These are phyloP conservation scores for Ceuthmochares aereus DNA, from an alignment of 2,113 vertebrate genomes.

Conservation along the genomic window DNA sequence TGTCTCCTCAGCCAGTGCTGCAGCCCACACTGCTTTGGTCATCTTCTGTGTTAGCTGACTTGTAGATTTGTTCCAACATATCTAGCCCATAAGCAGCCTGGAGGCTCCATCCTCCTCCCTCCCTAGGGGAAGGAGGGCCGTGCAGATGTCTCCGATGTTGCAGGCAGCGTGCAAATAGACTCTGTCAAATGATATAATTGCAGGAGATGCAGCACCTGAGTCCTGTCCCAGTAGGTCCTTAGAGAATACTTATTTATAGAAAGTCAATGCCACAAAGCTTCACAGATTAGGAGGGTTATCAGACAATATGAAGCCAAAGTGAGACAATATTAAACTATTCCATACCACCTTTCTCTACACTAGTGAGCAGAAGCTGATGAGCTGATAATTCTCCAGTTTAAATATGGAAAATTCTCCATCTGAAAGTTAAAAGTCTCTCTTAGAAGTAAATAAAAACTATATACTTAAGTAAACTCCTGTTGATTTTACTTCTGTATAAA, in stretches of 20 bases:
- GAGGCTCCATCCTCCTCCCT: background rate
- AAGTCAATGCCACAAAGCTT: background rate
- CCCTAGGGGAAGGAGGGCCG: background rate
- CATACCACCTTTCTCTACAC: background rate
- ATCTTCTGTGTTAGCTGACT: background rate
- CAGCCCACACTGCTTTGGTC: background rate
- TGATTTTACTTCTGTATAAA: background rate
- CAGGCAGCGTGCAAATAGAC: background rate
- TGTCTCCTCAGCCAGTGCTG: background rate
- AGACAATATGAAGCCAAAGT: background rate
- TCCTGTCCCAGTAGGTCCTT: background rate
- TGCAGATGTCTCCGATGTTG: background rate
- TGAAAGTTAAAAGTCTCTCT: background rate
- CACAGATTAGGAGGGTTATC: background rate
- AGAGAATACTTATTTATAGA: background rate
- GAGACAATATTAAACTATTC: background rate
- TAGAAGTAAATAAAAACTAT: background rate
- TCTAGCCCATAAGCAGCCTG: background rate
- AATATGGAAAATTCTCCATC: background rate
- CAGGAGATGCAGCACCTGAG: conserved; percentile 29
- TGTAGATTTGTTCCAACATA: background rate
- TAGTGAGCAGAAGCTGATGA: background rate
- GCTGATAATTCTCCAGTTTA: background rate
- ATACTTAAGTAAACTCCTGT: background rate
- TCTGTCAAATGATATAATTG: background rate